phyloP scores from a whole-genome alignment of 2,888 invertebrate genomes.

The Tupiocoris notatus region DNA sequence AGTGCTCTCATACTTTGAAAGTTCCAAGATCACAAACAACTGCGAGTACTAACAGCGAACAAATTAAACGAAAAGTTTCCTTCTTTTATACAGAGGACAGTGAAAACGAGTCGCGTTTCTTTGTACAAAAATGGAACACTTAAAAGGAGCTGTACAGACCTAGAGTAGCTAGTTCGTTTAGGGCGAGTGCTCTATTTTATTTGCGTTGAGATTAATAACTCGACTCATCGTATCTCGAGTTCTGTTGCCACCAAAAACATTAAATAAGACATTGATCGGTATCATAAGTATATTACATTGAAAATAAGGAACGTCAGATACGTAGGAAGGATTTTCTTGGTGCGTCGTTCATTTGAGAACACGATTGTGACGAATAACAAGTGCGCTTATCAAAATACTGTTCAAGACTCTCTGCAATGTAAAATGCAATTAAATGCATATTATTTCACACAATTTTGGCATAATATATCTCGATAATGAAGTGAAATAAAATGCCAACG shows the following conservation, averaged over 20 bases:
- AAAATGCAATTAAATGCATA: not conserved
- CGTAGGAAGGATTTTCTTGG: not conserved
- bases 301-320: no score
- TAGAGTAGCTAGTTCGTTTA: conserved; percentile 26
- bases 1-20: conserved; percentile 1
- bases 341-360: not conserved
- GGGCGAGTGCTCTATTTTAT: conserved; percentile 15
- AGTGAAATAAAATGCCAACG: no score
- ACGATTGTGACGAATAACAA: not conserved
- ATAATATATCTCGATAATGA: no score
- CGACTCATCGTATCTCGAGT: not conserved
- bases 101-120: not conserved
- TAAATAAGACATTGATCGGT: no score
- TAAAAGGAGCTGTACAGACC: conserved; percentile 33
- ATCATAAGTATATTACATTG: no score
- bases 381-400: not conserved
- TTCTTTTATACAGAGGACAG: conserved; percentile 11
- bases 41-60: not conserved
- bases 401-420: not conserved
- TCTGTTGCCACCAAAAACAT: conserved; percentile 28
- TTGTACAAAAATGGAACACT: not conserved
- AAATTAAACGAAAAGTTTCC: conserved; percentile 1
- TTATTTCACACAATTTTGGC: no score
- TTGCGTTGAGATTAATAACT: no score
- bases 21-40: conserved; percentile 5